A percentile compares a stretch with the other conserved stretches of the same genome.
Evolutionary conservation across 2,113 vertebrate species (phyloP).

Genomic region (Erinaceus europaeus): DNA sequence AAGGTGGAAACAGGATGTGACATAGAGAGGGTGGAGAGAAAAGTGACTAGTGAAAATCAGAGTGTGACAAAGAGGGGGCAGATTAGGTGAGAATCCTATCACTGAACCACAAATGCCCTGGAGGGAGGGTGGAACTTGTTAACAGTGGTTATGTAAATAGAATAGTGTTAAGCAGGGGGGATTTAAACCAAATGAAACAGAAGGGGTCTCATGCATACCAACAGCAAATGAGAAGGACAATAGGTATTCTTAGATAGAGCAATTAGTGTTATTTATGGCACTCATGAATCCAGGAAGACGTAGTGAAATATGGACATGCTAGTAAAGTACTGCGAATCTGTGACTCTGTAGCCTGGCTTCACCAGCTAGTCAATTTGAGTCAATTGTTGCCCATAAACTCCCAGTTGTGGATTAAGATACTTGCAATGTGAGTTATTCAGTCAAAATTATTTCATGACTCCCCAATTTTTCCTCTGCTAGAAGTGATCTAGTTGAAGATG

Average conservation of each 20-base stretch:
- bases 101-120: too few species aligned
- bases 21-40: too few species aligned
- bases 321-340: slow-evolving; percentile 48
- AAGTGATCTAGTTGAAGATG: slow-evolving; percentile 71
- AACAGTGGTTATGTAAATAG: too few species aligned
- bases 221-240: neutral
- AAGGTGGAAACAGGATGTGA: too few species aligned
- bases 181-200: too few species aligned
- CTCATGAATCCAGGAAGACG: slow-evolving; percentile 59
- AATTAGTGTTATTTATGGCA: slow-evolving; percentile 51
- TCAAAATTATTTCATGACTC: slow-evolving; percentile 51
- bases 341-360: slow-evolving; percentile 63
- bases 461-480: slow-evolving; percentile 67
- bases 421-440: slow-evolving; percentile 57
- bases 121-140: too few species aligned
- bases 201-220: too few species aligned
- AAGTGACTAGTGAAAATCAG: too few species aligned
- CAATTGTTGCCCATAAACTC: slow-evolving; percentile 63
- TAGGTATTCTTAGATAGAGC: slow-evolving; percentile 47
- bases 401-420: slow-evolving; percentile 59
- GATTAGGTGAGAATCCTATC: too few species aligned
- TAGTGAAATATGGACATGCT: slow-evolving; percentile 50
- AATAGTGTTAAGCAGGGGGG: too few species aligned
- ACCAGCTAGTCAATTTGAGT: slow-evolving; percentile 69
- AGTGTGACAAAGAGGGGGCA: too few species aligned